Conservation (phyloP, 1,140 invertebrate genomes). For the Diabrotica virgifera region DNA sequence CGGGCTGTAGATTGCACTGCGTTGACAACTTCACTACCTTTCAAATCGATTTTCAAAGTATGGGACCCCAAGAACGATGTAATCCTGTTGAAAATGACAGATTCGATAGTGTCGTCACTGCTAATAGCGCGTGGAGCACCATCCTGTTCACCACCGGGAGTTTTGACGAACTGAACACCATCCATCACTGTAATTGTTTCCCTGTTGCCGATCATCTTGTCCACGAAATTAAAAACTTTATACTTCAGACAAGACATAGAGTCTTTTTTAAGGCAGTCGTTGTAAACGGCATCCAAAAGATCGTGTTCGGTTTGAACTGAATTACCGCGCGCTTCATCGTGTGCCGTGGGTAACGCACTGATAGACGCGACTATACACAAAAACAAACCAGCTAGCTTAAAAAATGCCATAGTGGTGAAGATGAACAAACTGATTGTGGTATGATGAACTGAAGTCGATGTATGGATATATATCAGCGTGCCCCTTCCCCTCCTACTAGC, state of each 20-base stretch:
- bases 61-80: slow-evolving; percentile 73
- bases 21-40: slow-evolving; percentile 77
- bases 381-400: slow-evolving; percentile 44
- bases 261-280: slow-evolving; percentile 75
- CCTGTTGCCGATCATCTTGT: slow-evolving; percentile 74
- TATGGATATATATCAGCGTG: slow-evolving; percentile 45
- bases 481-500: slow-evolving; percentile 41
- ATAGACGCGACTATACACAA: slow-evolving; percentile 54
- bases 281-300: slow-evolving; percentile 69
- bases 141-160: slow-evolving; percentile 53
- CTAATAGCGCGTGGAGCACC: slow-evolving; percentile 69
- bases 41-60: slow-evolving; percentile 78
- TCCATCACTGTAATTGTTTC: slow-evolving; percentile 74
- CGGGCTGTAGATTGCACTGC: slow-evolving; percentile 73
- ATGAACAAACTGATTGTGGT: slow-evolving; percentile 32
- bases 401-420: slow-evolving; percentile 30
- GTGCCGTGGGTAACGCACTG: slow-evolving; percentile 60
- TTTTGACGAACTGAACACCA: slow-evolving; percentile 77
- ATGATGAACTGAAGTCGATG: slow-evolving; percentile 40
- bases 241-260: slow-evolving; percentile 78
- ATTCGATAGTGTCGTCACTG: slow-evolving; percentile 63
- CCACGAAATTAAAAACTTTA: slow-evolving; percentile 78
- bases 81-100: slow-evolving; percentile 62
- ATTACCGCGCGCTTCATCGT: slow-evolving; percentile 58
- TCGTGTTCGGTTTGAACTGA: slow-evolving; percentile 68